Percentiles rank a stretch among this genome's conserved stretches.
Evolutionary conservation across 2,113 vertebrate species (phyloP).

Genomic region (Balaenoptera acutorostrata): DNA sequence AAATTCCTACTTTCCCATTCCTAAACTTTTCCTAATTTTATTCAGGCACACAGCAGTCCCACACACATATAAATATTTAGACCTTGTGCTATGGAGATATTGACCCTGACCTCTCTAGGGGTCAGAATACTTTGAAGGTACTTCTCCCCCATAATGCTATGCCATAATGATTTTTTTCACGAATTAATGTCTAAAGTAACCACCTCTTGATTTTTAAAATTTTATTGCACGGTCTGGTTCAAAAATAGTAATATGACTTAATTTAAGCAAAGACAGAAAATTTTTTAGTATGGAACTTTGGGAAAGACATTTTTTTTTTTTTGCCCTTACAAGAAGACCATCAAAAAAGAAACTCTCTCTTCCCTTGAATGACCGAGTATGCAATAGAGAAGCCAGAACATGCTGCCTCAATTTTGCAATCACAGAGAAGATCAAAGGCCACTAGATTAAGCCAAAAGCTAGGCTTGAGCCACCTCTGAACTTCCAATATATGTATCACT

Average conservation of each 20-base stretch:
- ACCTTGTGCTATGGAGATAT: background rate
- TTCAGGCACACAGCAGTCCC: rapidly evolving
- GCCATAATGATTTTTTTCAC: background rate
- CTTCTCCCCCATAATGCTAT: background rate
- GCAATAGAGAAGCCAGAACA: background rate
- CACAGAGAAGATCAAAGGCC: background rate
- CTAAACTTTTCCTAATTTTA: background rate
- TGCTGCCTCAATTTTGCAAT: background rate
- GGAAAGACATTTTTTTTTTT: background rate
- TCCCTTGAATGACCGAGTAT: background rate
- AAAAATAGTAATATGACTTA: background rate
- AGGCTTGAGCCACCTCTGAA: background rate
- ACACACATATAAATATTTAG: background rate
- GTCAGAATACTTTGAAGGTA: background rate
- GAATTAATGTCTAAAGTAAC: background rate
- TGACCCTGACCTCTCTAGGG: background rate
- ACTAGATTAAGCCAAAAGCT: background rate
- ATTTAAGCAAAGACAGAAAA: background rate
- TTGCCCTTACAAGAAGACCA: background rate
- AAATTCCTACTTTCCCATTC: background rate
- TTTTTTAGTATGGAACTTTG: background rate
- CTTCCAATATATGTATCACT: background rate
- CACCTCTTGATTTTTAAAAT: background rate
- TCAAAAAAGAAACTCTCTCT: background rate
- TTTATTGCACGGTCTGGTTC: background rate